Evolutionary conservation across 2,888 invertebrate genomes (phyloP).

Genomic region (Trypoxylon attenuatum): DNA sequence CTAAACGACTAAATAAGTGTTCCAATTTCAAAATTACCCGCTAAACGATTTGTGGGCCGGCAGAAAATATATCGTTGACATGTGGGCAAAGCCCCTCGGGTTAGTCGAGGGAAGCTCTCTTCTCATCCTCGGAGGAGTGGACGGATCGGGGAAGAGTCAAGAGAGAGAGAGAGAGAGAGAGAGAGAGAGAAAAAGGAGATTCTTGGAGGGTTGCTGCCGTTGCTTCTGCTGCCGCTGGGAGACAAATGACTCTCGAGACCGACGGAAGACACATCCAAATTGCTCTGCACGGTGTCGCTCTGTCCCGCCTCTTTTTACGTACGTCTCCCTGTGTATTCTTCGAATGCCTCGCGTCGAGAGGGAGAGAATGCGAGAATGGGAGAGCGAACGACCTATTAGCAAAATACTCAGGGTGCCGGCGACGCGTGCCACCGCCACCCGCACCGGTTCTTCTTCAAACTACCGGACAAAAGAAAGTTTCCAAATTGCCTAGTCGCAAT

Average conservation of each 20-base stretch:
- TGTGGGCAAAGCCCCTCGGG: slow-evolving; percentile 63
- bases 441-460: too few relatives aligned
- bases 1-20: slow-evolving; percentile 74
- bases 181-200: slow-evolving; percentile 28
- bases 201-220: slow-evolving; percentile 51
- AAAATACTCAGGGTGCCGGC: slow-evolving; percentile 45
- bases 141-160: slow-evolving; percentile 3
- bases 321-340: slow-evolving; percentile 39
- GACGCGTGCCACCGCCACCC: slow-evolving; percentile 56
- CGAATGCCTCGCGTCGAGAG: slow-evolving; percentile 27
- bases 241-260: slow-evolving; percentile 71
- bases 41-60: slow-evolving; percentile 73
- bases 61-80: slow-evolving; percentile 74
- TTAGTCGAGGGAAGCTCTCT: slow-evolving; percentile 49
- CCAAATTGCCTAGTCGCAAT: too few relatives aligned
- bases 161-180: slow-evolving; percentile 13
- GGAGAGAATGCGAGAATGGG: too few relatives aligned
- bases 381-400: slow-evolving; percentile 57
- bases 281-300: slow-evolving; percentile 58
- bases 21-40: slow-evolving; percentile 74
- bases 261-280: slow-evolving; percentile 63
- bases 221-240: too few relatives aligned
- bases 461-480: too few relatives aligned
- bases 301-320: slow-evolving; percentile 57
- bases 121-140: background rate